Conservation (phyloP, 1,140 invertebrate species). For the Brachionus rubens region DNA sequence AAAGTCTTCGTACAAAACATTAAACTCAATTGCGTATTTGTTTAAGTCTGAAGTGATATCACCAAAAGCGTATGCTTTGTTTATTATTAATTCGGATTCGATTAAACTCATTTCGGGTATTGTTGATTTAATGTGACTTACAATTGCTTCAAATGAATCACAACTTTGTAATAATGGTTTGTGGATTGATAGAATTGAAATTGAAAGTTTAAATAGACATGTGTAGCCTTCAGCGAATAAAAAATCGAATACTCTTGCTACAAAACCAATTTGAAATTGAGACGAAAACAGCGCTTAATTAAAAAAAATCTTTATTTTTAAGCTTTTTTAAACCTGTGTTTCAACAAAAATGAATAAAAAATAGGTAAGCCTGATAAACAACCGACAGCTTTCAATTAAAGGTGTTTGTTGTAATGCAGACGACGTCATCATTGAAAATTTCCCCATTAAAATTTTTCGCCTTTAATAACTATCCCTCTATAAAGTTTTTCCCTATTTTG, state of each 20-base stretch:
- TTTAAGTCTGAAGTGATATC: not conserved
- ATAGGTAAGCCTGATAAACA: no score
- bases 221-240: constrained; percentile 4
- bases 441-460: no score
- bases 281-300: constrained; percentile 11
- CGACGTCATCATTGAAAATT: no score
- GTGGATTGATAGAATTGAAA: constrained; percentile 17
- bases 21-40: constrained; percentile 35
- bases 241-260: constrained; percentile 37
- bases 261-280: constrained; percentile 40
- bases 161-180: constrained; percentile 30
- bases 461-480: no score
- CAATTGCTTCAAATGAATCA: constrained; percentile 31
- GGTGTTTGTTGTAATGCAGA: no score
- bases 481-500: no score
- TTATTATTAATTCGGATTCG: constrained; percentile 36
- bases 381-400: no score
- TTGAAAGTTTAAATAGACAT: constrained; percentile 7
- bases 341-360: no score
- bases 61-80: constrained; percentile 3
- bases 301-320: no score
- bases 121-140: constrained; percentile 20
- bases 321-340: no score
- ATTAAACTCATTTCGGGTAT: constrained; percentile 46
- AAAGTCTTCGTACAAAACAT: constrained; percentile 32